Percentiles rank a stretch among this genome's conserved stretches.
Conservation (phyloP, 2,888 invertebrate genomes). For the Sphaerophoria rueppellii region DNA sequence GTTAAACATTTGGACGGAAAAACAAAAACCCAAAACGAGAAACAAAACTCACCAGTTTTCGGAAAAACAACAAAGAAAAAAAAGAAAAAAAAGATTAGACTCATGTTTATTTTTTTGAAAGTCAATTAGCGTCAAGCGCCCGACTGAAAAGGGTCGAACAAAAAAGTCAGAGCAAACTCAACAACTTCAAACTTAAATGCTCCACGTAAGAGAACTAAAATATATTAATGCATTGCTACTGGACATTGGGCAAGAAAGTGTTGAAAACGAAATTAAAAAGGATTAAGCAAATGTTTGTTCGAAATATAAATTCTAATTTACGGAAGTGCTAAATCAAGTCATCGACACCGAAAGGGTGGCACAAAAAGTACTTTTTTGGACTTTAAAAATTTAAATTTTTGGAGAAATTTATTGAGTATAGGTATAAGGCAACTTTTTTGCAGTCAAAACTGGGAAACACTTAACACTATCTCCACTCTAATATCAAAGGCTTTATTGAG, state of each 20-base stretch:
- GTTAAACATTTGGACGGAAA: background rate
- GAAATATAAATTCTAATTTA: constrained; percentile 1
- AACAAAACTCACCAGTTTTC: constrained; percentile 33
- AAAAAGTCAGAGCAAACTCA: constrained; percentile 10
- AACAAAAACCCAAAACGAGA: background rate
- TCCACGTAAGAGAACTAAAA: constrained; percentile 13
- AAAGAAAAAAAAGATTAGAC: constrained; percentile 14
- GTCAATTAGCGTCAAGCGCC: constrained; percentile 63
- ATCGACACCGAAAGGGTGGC: background rate
- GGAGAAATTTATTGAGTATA: too few species aligned
- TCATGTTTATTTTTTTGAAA: constrained; percentile 64
- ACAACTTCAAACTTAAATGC: constrained; percentile 2
- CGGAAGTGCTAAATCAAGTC: background rate
- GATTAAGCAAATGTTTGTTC: constrained; percentile 27
- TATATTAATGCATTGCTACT: constrained; percentile 23
- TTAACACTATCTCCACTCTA: too few species aligned
- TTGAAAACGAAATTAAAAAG: constrained; percentile 24
- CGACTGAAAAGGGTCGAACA: constrained; percentile 15
- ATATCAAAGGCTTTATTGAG: too few species aligned
- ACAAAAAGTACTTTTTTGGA: background rate
- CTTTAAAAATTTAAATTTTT: too few species aligned
- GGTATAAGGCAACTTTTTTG: too few species aligned
- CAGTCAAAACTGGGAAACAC: too few species aligned
- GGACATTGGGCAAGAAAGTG: background rate
- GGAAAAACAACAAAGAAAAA: constrained; percentile 6